Percentiles rank a stretch among this genome's conserved stretches.
phyloP scores from a whole-genome alignment of 2,113 vertebrate genomes.

The Pachyramphus minor region DNA sequence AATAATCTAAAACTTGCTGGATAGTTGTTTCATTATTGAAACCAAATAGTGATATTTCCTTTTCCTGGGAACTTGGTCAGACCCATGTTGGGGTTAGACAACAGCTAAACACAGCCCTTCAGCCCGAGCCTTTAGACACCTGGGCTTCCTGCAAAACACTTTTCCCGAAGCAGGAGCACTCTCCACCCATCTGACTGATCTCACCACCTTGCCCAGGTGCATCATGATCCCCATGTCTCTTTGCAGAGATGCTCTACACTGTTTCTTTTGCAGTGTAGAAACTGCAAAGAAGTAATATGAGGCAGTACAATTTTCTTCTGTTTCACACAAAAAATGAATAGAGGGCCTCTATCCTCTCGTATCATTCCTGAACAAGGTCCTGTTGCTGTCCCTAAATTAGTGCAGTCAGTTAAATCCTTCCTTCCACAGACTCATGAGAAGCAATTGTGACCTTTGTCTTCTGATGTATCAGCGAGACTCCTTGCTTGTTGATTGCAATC shows the following conservation, averaged over 20 bases:
- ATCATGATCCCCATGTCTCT: neutral
- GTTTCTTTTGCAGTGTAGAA: neutral
- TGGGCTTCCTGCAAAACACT: neutral
- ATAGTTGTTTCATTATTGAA: neutral
- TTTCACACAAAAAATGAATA: neutral
- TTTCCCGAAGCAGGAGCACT: neutral
- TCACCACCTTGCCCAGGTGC: neutral
- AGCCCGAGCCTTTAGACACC: neutral
- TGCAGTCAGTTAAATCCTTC: neutral
- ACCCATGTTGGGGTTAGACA: neutral
- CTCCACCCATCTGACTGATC: neutral
- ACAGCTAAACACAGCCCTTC: neutral
- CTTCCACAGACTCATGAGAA: neutral
- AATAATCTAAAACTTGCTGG: neutral
- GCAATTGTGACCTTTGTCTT: conserved; percentile 87
- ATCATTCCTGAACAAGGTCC: neutral
- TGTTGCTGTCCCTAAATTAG: neutral
- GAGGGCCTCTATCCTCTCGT: neutral
- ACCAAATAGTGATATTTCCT: neutral
- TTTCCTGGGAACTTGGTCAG: neutral
- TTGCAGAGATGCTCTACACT: neutral
- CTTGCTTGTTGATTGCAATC: conserved; percentile 91
- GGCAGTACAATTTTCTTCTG: neutral
- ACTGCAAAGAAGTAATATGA: neutral
- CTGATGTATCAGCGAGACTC: conserved; percentile 87